Conservation (phyloP, 2,113 vertebrate species). For the Narcine bancroftii region DNA sequence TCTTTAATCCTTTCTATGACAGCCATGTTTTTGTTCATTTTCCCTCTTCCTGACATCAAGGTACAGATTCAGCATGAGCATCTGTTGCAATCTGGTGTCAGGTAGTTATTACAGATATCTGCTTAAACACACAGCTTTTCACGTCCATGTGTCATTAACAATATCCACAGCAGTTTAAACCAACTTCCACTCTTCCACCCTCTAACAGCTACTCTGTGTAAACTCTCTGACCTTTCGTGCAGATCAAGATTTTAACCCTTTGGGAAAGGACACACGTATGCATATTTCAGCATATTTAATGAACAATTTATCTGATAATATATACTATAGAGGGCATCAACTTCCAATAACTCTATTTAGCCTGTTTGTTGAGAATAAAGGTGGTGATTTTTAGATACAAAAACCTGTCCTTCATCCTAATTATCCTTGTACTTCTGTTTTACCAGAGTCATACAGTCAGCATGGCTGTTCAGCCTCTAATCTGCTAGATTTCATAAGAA, state of each 20-base stretch:
- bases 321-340: not conserved
- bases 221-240: not conserved
- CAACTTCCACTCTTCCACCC: not conserved
- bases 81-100: not conserved
- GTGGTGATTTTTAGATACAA: not conserved
- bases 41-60: not conserved
- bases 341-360: not conserved
- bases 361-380: not conserved
- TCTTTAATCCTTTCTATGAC: not conserved
- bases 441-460: too few relatives aligned
- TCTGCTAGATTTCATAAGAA: too few relatives aligned
- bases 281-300: not conserved
- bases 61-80: slow-evolving; percentile 2
- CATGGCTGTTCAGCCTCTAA: too few relatives aligned
- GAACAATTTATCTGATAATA: not conserved
- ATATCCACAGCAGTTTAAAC: slow-evolving; percentile 28
- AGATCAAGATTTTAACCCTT: slow-evolving; percentile 22
- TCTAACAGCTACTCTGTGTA: not conserved
- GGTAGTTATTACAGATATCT: slow-evolving; percentile 14
- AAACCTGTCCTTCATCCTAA: not conserved
- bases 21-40: not conserved
- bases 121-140: slow-evolving; percentile 30
- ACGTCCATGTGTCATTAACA: slow-evolving; percentile 11
- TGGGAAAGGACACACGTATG: not conserved
- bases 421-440: not conserved